Evolutionary conservation across 1,140 invertebrate species (phyloP).

Genomic region (Antheraea pernyi): DNA sequence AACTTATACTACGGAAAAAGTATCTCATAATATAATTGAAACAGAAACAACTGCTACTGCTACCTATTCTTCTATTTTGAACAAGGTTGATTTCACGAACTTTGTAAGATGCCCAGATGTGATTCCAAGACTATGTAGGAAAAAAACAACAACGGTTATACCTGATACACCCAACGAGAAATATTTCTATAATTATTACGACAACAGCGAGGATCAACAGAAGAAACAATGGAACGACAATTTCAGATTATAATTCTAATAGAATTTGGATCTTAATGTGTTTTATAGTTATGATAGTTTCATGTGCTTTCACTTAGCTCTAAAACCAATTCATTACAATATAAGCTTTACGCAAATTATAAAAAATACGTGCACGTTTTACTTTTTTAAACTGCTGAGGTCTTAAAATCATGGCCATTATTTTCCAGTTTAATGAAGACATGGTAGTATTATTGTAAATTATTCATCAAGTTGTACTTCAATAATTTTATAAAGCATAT

Average conservation of each 20-base stretch:
- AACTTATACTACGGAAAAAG: neutral
- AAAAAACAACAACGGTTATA: neutral
- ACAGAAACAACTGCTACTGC: neutral
- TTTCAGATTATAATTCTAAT: neutral
- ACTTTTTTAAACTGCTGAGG: no score
- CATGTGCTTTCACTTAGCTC: no score
- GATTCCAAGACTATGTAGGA: slow-evolving; percentile 14
- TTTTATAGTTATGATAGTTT: no score
- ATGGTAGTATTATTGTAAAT: no score
- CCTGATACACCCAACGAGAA: neutral
- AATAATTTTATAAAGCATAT: no score
- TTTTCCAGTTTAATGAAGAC: no score
- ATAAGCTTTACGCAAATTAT: no score
- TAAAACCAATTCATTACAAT: no score
- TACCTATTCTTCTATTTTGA: neutral
- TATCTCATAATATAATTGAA: neutral
- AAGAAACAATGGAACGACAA: neutral
- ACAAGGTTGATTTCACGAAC: neutral
- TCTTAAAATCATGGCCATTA: no score
- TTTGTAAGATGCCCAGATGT: slow-evolving; percentile 12
- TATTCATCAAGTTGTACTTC: no score
- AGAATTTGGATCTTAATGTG: no score
- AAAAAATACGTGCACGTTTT: no score
- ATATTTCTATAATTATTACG: neutral
- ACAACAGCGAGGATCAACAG: neutral